These are phyloP conservation scores for Patella vulgata DNA, from an alignment of 1,140 invertebrate genomes.

Conservation along the genomic window DNA sequence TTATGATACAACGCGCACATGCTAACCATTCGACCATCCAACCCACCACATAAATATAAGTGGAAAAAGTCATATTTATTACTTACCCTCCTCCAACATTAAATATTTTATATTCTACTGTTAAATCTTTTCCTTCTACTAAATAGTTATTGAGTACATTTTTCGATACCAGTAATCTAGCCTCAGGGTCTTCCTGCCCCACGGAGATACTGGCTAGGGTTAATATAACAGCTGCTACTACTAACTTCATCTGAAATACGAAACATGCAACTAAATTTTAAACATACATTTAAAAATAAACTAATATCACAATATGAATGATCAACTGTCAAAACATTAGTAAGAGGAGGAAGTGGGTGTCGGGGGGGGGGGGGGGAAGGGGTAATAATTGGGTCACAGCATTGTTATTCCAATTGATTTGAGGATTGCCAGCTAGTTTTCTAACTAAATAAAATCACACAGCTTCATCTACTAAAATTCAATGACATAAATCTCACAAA, in stretches of 20 bases:
- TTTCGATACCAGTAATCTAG: conserved; percentile 70
- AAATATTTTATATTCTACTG: conserved; percentile 82
- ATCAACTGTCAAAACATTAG: no score
- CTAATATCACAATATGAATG: neutral
- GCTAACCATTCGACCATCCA: no score
- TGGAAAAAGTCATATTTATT: neutral
- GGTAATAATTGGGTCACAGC: no score
- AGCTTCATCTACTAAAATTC: no score
- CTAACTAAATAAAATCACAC: no score
- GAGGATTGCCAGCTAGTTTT: no score
- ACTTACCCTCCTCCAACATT: conserved; percentile 71
- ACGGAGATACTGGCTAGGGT: conserved; percentile 30
- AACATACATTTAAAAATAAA: neutral
- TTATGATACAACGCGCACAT: no score
- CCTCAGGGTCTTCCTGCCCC: conserved; percentile 56
- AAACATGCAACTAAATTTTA: neutral
- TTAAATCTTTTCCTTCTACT: conserved; percentile 97
- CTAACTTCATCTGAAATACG: conserved; percentile 43
- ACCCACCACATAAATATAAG: no score
- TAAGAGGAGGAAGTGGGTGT: no score
- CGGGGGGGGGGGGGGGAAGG: no score
- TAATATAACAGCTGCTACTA: conserved; percentile 37
- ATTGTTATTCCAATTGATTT: no score
- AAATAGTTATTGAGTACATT: conserved; percentile 93
- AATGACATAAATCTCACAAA: no score